Evolutionary conservation across 2,113 vertebrate genomes (phyloP).

Genomic region (Pluvianellus socialis): DNA sequence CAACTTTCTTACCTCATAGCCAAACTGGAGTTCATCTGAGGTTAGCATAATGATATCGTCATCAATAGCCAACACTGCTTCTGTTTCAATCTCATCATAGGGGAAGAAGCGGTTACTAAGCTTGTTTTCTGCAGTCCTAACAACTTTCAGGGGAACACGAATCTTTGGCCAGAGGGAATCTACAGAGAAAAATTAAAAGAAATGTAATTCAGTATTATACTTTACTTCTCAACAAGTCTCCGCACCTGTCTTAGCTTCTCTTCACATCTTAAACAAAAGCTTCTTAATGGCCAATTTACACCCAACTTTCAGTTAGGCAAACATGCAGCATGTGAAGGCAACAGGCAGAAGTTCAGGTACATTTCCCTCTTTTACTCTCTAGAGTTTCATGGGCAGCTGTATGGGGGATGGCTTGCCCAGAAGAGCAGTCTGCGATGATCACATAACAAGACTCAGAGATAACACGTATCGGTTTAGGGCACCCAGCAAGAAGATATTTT

Average conservation of each 20-base stretch:
- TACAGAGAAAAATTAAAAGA: slow-evolving; percentile 41
- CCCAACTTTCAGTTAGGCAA: background rate
- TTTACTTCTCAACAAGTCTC: background rate
- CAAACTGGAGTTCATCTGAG: slow-evolving; percentile 96
- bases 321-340: background rate
- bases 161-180: slow-evolving; percentile 97
- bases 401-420: background rate
- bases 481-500: background rate
- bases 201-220: background rate
- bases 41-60: slow-evolving; percentile 99
- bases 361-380: background rate
- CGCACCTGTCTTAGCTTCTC: background rate
- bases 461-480: background rate
- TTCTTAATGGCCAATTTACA: background rate
- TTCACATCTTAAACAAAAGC: background rate
- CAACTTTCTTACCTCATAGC: slow-evolving; percentile 86
- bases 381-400: background rate
- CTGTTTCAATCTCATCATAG: slow-evolving; percentile 95
- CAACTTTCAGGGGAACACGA: slow-evolving; percentile 91
- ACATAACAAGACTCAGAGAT: background rate
- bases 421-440: background rate
- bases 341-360: background rate
- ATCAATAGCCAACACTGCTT: slow-evolving; percentile 94
- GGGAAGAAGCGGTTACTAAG: slow-evolving; percentile 99
- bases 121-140: slow-evolving; percentile 95